Evolutionary conservation across 2,113 vertebrate genomes (phyloP).

Genomic region (Pedionomus torquatus): DNA sequence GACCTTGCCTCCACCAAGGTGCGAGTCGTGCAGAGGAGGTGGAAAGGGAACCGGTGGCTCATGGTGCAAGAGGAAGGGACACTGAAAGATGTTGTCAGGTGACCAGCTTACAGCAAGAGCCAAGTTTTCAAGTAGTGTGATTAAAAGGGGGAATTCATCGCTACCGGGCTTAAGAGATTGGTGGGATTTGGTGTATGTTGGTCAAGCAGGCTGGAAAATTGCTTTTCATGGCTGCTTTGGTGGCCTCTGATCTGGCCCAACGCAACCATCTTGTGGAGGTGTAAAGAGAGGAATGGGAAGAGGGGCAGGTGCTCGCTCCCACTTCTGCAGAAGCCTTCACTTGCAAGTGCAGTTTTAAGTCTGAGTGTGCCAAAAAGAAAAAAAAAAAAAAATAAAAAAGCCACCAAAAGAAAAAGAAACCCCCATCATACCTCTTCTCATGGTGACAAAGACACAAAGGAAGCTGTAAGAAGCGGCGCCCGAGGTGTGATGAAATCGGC

Average conservation of each 20-base stretch:
- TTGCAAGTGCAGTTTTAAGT: background rate
- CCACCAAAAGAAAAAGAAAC: no score
- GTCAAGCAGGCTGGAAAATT: background rate
- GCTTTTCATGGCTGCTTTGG: background rate
- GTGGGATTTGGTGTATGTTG: background rate
- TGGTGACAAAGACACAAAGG: background rate
- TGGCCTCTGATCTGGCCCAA: background rate
- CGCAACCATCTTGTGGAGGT: fast-evolving
- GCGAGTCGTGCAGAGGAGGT: fast-evolving
- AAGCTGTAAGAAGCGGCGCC: background rate
- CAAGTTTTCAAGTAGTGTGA: fast-evolving
- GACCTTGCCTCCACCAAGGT: fast-evolving
- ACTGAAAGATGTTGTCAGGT: fast-evolving
- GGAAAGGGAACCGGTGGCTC: background rate
- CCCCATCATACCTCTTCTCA: background rate
- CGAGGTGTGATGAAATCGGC: background rate
- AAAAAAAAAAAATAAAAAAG: no score
- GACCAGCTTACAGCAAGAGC: background rate
- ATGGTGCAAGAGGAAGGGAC: background rate
- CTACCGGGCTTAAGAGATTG: fast-evolving
- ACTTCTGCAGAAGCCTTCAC: background rate
- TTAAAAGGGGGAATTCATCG: background rate
- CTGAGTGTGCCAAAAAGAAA: background rate
- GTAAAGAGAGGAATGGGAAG: background rate
- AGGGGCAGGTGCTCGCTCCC: fast-evolving